A percentile compares a stretch with the other conserved stretches of the same genome.
phyloP scores from a whole-genome alignment of 2,888 invertebrate genomes.

The Thera britannica region DNA sequence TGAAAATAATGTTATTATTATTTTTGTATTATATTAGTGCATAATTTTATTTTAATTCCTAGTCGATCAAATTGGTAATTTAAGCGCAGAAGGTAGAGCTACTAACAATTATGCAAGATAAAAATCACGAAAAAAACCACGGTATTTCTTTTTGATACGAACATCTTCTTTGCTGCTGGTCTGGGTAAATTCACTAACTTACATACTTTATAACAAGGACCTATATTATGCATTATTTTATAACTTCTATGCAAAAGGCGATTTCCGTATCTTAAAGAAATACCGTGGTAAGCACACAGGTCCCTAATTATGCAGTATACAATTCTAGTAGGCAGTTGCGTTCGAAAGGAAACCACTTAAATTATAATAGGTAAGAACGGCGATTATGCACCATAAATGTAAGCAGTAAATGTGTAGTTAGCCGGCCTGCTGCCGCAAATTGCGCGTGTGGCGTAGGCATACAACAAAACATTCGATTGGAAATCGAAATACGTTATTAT shows the following conservation, averaged over 20 bases:
- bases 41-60: too few species aligned
- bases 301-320: conserved; percentile 23
- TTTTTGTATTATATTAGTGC: too few species aligned
- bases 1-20: too few species aligned
- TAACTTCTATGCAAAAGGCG: background rate
- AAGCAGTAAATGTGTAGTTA: conserved; percentile 79
- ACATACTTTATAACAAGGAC: too few species aligned
- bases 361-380: conserved; percentile 76
- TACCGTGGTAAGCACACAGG: background rate
- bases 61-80: too few species aligned
- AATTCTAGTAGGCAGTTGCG: conserved; percentile 50
- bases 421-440: conserved; percentile 62
- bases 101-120: too few species aligned
- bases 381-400: conserved; percentile 78
- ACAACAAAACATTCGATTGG: conserved; percentile 10
- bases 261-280: conserved; percentile 1
- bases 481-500: background rate
- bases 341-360: conserved; percentile 77
- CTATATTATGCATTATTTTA: too few species aligned
- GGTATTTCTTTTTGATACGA: too few species aligned
- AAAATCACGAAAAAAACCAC: too few species aligned
- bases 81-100: too few species aligned
- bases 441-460: conserved; percentile 42
- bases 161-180: too few species aligned
- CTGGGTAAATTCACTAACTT: too few species aligned